Evolutionary conservation across 1,140 invertebrate genomes (phyloP), one percentile per base, ranked within the genome.

Genomic region (Oryzaephilus surinamensis): DNA sequence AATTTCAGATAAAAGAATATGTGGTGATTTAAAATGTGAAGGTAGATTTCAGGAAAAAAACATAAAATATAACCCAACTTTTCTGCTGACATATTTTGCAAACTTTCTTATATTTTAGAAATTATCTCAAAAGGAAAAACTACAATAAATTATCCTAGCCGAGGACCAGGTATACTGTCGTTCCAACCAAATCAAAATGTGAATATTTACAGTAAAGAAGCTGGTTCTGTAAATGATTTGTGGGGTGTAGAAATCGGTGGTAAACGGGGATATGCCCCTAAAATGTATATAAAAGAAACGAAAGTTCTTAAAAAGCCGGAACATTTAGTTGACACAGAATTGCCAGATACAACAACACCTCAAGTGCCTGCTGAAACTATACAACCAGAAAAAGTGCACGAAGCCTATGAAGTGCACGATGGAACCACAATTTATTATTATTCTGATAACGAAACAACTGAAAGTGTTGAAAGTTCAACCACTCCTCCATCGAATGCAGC

Each of bases 221-320:
- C 77, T 54, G 81, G 79, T 14, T 66, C 49, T 2, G 71, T 77
- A 46, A 54, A 49, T 5, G 73, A 78, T 44, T 59, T 84, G 37
- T 86, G 83, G 81, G 81, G 76, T 48, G 78, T 76, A 14, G 72
- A 76, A 62, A 73, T 84, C 18, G 70, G 76, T 55, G 81, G 77
- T 16, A 71, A 69, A 51, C 61, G 68, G 46, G 84, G 84, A 27
- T 87, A 84, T 62, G 72, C 74, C 14, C 76, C 76, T 26, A 66
- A 68, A 18, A 19, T 27, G 5, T 16, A 41, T 50, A 46, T 77
- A 2, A 55, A 58, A 32, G 76, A 78, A 60, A 59, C 59, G 14
- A 64, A 66, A 50, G 46, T 73, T 21, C 38, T 69, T 5, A 49
- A 61, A 13, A 60, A 54, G n/a, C 55, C 65, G 5, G 34, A 45